Evolutionary conservation across 2,113 vertebrate genomes (phyloP).

Genomic region (Okapia johnstoni): DNA sequence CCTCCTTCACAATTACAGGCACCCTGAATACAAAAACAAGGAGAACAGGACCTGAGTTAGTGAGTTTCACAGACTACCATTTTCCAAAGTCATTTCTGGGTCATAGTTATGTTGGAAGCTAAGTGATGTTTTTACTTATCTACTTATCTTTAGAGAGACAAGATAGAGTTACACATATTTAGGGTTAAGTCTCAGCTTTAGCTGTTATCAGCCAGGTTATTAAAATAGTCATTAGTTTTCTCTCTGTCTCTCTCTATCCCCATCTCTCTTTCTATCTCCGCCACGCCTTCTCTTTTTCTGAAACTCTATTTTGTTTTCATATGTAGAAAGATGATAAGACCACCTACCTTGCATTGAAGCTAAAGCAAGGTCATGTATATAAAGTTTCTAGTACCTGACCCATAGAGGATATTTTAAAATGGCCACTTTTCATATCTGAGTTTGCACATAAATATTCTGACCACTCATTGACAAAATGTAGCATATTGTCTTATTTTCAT

Average conservation of each 20-base stretch:
- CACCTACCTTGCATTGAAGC: background rate
- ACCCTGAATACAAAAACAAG: background rate
- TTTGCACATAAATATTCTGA: background rate
- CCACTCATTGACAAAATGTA: background rate
- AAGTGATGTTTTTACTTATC: background rate
- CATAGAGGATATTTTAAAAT: background rate
- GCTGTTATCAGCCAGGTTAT: background rate
- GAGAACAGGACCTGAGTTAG: background rate
- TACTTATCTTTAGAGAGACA: background rate
- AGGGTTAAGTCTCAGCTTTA: background rate
- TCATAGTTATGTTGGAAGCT: background rate
- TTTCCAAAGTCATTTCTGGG: background rate
- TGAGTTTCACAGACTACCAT: background rate
- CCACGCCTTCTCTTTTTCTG: background rate
- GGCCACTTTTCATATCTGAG: background rate
- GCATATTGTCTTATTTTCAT: background rate
- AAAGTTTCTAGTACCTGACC: background rate
- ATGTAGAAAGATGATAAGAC: background rate
- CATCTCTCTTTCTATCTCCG: background rate
- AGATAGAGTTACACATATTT: background rate
- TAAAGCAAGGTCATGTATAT: background rate
- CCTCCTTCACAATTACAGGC: background rate
- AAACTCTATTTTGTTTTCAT: background rate
- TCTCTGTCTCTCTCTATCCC: background rate
- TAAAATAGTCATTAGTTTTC: background rate